Evolutionary conservation across 2,113 vertebrate genomes (phyloP).

Genomic region (Crypturellus undulatus): DNA sequence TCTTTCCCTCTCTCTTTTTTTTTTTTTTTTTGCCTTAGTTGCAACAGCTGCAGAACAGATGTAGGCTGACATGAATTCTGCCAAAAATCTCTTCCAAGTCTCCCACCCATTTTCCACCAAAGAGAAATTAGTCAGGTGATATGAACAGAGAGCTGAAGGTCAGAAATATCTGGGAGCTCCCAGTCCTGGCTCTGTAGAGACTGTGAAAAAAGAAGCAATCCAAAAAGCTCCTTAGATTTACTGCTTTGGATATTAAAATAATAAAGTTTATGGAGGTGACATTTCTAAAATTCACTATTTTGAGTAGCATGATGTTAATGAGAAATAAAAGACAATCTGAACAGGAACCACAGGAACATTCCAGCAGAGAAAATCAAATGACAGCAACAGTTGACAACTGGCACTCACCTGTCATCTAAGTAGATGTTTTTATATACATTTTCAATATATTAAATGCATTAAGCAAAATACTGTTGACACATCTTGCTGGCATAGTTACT

Average conservation of each 20-base stretch:
- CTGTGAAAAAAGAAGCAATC: not conserved
- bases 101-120: constrained; percentile 79
- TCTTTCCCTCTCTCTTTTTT: not conserved
- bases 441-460: not conserved
- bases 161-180: constrained; percentile 54
- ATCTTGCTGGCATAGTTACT: not conserved
- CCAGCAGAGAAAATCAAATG: not conserved
- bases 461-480: not conserved
- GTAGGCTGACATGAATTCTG: constrained; percentile 67
- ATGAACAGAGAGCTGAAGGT: constrained; percentile 22
- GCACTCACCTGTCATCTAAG: not conserved
- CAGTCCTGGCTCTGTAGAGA: not conserved
- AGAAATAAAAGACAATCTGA: not conserved
- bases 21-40: constrained; percentile 65
- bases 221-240: constrained; percentile 12
- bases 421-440: not conserved
- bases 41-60: constrained; percentile 84
- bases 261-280: not conserved
- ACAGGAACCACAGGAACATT: not conserved
- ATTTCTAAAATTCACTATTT: constrained; percentile 12
- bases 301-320: not conserved
- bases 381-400: not conserved
- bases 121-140: constrained; percentile 63
- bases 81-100: constrained; percentile 73
- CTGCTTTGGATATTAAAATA: not conserved